A percentile compares a stretch with the other conserved stretches of the same genome.
Conservation (phyloP, 1,140 invertebrate species). For the Coelopa frigida region DNA sequence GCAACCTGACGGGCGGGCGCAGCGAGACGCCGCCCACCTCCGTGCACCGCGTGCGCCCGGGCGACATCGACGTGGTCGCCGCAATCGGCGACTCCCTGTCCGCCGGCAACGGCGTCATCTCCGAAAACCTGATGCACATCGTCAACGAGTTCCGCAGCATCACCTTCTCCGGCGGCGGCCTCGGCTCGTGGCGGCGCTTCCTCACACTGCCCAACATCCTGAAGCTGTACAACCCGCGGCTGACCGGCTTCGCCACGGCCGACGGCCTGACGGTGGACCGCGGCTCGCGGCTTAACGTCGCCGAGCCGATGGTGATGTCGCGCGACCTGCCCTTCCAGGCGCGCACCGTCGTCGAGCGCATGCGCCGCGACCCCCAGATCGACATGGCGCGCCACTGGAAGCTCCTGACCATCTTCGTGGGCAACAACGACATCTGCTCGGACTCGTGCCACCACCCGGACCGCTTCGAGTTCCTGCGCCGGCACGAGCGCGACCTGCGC, state of each 20-base stretch:
- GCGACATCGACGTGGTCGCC: slow-evolving; percentile 61
- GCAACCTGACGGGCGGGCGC: slow-evolving; percentile 29
- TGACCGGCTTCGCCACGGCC: slow-evolving; percentile 51
- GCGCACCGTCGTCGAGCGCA: slow-evolving; percentile 50
- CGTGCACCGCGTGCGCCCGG: slow-evolving; percentile 55
- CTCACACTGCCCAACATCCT: slow-evolving; percentile 54
- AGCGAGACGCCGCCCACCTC: slow-evolving; percentile 45
- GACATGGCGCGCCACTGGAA: slow-evolving; percentile 63
- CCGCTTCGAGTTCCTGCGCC: slow-evolving; percentile 17
- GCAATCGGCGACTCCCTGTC: slow-evolving; percentile 65
- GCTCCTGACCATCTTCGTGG: slow-evolving; percentile 58
- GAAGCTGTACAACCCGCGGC: slow-evolving; percentile 55
- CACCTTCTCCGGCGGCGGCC: slow-evolving; percentile 48
- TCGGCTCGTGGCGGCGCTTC: slow-evolving; percentile 51
- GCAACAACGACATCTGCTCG: slow-evolving; percentile 63
- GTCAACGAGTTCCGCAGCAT: slow-evolving; percentile 34
- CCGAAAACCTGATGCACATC: slow-evolving; percentile 24
- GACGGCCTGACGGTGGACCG: slow-evolving; percentile 42
- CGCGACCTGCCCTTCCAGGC: slow-evolving; percentile 57
- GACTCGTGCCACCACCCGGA: slow-evolving; percentile 50
- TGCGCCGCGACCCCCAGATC: slow-evolving; percentile 52
- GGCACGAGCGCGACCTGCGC: slow-evolving; percentile 27
- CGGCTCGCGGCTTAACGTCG: slow-evolving; percentile 53
- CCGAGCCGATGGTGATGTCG: slow-evolving; percentile 53
- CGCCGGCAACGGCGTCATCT: slow-evolving; percentile 52